Percentiles rank a stretch among this genome's conserved stretches.
Evolutionary conservation across 2,888 invertebrate genomes (phyloP).

Genomic region (Tanytarsus gracilentus): DNA sequence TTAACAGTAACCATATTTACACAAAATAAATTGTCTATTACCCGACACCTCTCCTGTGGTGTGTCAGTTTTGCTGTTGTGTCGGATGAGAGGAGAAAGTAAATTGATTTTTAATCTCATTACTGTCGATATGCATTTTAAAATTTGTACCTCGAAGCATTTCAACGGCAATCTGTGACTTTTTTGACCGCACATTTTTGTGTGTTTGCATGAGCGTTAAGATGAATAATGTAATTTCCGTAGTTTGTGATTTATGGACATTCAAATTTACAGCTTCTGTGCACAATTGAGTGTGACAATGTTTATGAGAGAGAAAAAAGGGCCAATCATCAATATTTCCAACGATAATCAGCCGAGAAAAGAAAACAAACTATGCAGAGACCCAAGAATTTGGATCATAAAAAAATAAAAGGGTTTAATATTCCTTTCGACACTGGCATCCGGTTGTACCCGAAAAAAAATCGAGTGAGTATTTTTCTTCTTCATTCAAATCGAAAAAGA

Average conservation of each 20-base stretch:
- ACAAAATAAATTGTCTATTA: slow-evolving; percentile 29
- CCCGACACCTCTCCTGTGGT: not conserved
- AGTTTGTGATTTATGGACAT: not conserved
- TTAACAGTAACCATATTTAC: slow-evolving; percentile 28
- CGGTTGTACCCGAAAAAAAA: not conserved
- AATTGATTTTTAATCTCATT: slow-evolving; percentile 28
- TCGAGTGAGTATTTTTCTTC: not conserved
- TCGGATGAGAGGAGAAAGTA: slow-evolving; percentile 16
- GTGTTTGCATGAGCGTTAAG: not conserved
- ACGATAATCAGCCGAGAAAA: not conserved
- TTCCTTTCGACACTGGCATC: slow-evolving; percentile 7
- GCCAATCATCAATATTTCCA: not conserved
- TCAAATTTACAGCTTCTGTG: too few relatives aligned
- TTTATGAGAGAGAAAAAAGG: not conserved
- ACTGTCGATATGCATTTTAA: not conserved
- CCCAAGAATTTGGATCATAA: slow-evolving; percentile 16
- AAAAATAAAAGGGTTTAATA: slow-evolving; percentile 27
- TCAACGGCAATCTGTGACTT: not conserved
- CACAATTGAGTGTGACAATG: not conserved
- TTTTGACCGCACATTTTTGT: not conserved
- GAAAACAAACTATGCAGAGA: not conserved
- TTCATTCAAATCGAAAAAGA: not conserved
- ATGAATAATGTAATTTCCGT: slow-evolving; percentile 2
- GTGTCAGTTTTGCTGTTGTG: not conserved
- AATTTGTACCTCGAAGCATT: not conserved